These are phyloP conservation scores for Xestia c-nigrum DNA, from an alignment of 2,888 invertebrate genomes.

Conservation along the genomic window DNA sequence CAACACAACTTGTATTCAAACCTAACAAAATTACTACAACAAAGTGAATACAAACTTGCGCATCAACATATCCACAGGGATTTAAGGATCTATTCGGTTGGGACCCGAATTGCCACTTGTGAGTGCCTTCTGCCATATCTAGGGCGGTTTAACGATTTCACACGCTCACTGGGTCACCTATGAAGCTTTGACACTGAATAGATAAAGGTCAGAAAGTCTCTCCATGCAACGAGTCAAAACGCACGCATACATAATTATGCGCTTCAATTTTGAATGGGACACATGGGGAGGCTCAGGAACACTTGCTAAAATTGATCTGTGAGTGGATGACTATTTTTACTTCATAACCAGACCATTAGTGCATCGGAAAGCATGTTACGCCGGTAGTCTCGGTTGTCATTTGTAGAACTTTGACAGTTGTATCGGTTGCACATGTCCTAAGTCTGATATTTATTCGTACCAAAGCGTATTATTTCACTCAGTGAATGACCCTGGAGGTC, in stretches of 20 bases:
- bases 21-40: constrained; percentile 17
- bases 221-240: neutral
- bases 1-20: neutral
- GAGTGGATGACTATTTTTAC: neutral
- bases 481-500: neutral
- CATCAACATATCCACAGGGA: constrained; percentile 32
- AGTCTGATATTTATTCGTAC: neutral
- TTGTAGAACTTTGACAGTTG: neutral
- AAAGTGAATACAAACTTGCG: constrained; percentile 51
- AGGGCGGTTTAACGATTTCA: constrained; percentile 52
- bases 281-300: neutral
- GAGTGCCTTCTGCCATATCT: constrained; percentile 52
- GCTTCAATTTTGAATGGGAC: neutral
- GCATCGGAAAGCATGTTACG: neutral
- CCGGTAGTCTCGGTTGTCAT: neutral
- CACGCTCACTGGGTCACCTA: constrained; percentile 50
- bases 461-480: neutral
- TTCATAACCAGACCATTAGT: neutral
- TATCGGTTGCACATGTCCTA: neutral
- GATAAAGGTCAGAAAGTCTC: neutral
- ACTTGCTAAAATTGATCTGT: neutral
- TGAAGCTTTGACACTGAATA: constrained; percentile 10
- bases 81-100: constrained; percentile 38
- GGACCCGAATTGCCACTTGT: constrained; percentile 45
- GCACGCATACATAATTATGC: neutral